Evolutionary conservation across 2,888 invertebrate species (phyloP).

Genomic region (Pseudolycoriella hygida): DNA sequence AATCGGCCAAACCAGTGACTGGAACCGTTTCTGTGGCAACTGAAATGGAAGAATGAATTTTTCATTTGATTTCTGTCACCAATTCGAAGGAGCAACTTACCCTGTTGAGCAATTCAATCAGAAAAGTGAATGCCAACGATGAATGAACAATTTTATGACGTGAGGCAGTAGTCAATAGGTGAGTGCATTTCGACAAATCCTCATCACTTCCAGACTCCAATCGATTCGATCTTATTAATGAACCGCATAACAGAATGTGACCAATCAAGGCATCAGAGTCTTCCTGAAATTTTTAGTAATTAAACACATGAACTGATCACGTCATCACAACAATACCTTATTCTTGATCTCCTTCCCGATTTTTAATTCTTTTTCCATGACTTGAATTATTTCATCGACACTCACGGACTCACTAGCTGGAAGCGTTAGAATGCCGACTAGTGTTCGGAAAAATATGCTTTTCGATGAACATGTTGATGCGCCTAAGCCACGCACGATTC

Average conservation of each 20-base stretch:
- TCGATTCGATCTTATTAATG: constrained; percentile 45
- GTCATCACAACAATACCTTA: constrained; percentile 33
- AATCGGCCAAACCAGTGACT: constrained; percentile 37
- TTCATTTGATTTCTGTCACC: not conserved
- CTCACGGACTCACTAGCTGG: constrained; percentile 27
- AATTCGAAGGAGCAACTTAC: constrained; percentile 24
- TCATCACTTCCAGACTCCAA: constrained; percentile 33
- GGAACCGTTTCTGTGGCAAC: constrained; percentile 36
- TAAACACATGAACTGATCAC: not conserved
- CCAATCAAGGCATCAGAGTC: constrained; percentile 55
- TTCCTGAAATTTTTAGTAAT: constrained; percentile 34
- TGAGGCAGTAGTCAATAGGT: constrained; percentile 20
- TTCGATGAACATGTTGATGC: constrained; percentile 44
- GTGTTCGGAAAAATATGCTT: constrained; percentile 48
- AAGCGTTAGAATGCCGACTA: constrained; percentile 39
- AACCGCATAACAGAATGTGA: constrained; percentile 50
- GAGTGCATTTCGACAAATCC: constrained; percentile 31
- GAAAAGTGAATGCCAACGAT: constrained; percentile 35
- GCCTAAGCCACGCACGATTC: constrained; percentile 54
- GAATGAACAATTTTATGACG: constrained; percentile 18
- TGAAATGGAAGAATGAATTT: constrained; percentile 16
- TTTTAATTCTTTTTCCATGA: constrained; percentile 47
- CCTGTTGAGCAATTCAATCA: constrained; percentile 38
- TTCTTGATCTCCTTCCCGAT: constrained; percentile 36
- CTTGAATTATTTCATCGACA: constrained; percentile 35